These are phyloP conservation scores for Plecotus auritus DNA, from an alignment of 2,113 vertebrate genomes.

Conservation along the genomic window DNA sequence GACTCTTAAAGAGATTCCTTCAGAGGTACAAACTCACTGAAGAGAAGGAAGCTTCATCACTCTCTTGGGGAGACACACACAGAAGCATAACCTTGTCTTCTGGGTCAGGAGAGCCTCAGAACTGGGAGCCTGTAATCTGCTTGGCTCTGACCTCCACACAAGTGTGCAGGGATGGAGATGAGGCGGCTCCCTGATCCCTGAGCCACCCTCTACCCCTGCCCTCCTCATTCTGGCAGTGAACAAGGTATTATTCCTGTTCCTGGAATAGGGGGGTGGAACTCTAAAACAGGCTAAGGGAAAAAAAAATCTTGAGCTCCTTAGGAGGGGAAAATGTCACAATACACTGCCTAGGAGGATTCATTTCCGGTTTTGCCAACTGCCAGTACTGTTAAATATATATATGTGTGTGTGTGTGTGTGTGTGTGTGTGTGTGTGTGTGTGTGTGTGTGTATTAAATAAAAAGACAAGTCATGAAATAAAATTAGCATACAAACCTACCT, in stretches of 20 bases:
- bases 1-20: neutral
- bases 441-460: neutral
- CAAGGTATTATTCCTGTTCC: neutral
- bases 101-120: neutral
- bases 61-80: neutral
- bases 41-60: neutral
- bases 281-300: neutral
- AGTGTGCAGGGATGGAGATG: accelerated
- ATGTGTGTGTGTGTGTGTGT: accelerated
- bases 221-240: neutral
- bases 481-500: neutral
- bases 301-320: neutral
- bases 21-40: neutral
- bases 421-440: accelerated
- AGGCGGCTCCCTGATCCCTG: no score
- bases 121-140: neutral
- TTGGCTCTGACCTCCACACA: neutral
- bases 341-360: neutral
- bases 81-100: neutral
- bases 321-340: neutral
- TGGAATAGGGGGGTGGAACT: neutral
- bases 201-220: no score
- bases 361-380: neutral
- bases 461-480: neutral
- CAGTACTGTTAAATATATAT: neutral